phyloP scores from a whole-genome alignment of 2,797 vertebrate genomes.

The Tokudaia muenninki region DNA sequence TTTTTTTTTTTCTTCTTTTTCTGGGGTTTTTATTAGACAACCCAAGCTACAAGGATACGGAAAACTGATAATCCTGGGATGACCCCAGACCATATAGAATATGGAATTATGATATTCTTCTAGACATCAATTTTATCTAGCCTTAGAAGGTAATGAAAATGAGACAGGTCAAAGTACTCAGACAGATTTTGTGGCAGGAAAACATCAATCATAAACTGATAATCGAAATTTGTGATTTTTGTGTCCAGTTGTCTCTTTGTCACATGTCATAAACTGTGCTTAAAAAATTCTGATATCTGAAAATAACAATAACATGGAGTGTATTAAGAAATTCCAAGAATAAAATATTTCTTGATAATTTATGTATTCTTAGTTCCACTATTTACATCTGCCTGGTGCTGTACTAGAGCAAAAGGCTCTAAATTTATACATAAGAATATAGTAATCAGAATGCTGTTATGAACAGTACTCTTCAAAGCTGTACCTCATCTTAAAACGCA shows the following conservation, averaged over 20 bases:
- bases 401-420: background rate
- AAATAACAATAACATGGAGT: background rate
- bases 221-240: background rate
- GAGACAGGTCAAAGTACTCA: background rate
- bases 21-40: background rate
- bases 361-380: constrained; percentile 15
- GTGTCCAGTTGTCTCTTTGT: background rate
- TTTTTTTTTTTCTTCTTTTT: background rate
- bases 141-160: background rate
- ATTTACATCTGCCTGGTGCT: background rate
- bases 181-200: background rate
- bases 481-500: constrained; percentile 32
- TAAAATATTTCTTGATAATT: background rate
- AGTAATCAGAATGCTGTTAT: constrained; percentile 15
- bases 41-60: background rate
- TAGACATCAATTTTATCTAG: background rate
- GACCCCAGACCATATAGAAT: background rate
- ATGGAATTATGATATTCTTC: background rate
- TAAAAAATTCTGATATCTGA: background rate
- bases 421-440: constrained; percentile 28
- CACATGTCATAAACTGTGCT: background rate
- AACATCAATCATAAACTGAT: background rate
- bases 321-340: background rate
- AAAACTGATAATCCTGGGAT: background rate
- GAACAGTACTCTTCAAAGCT: constrained; percentile 24